Evolutionary conservation across 2,113 vertebrate species (phyloP).

Genomic region (Talpa occidentalis): DNA sequence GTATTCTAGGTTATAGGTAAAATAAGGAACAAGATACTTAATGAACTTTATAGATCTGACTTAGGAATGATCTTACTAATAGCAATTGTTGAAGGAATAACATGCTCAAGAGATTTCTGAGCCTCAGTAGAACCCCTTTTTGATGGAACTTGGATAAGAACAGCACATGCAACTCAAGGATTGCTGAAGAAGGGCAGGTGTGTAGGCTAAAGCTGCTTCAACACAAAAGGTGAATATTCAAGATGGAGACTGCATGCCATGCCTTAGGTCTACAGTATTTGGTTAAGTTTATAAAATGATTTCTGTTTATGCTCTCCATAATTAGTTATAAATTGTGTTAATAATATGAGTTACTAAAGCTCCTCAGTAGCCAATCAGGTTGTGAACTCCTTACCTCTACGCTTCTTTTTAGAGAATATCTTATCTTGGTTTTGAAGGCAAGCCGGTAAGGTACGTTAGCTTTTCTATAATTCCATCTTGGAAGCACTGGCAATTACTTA

Average conservation of each 20-base stretch:
- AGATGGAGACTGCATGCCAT: not conserved
- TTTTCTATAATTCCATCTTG: constrained; percentile 21
- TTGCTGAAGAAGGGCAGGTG: not conserved
- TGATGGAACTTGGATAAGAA: constrained; percentile 1
- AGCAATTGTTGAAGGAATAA: constrained; percentile 24
- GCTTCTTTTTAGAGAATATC: constrained; percentile 32
- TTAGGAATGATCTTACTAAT: constrained; percentile 37
- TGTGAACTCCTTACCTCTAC: not conserved
- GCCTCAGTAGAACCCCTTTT: not conserved
- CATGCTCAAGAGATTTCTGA: constrained; percentile 38
- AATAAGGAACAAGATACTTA: constrained; percentile 13
- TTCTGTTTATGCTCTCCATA: not conserved
- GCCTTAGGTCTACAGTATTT: not conserved
- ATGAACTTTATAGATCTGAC: constrained; percentile 28
- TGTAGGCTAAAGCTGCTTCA: not conserved
- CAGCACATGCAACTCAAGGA: not conserved
- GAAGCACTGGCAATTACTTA: constrained; percentile 59
- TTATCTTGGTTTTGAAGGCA: constrained; percentile 21
- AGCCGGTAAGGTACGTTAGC: not conserved
- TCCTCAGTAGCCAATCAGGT: not conserved
- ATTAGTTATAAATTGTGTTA: constrained; percentile 48
- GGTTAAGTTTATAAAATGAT: constrained; percentile 42
- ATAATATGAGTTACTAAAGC: constrained; percentile 48
- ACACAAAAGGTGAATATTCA: not conserved
- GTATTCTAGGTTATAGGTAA: constrained; percentile 12